Base-by-base conservation (phyloP, 2,113 vertebrate species). In the Erinaceus europaeus region DNA sequence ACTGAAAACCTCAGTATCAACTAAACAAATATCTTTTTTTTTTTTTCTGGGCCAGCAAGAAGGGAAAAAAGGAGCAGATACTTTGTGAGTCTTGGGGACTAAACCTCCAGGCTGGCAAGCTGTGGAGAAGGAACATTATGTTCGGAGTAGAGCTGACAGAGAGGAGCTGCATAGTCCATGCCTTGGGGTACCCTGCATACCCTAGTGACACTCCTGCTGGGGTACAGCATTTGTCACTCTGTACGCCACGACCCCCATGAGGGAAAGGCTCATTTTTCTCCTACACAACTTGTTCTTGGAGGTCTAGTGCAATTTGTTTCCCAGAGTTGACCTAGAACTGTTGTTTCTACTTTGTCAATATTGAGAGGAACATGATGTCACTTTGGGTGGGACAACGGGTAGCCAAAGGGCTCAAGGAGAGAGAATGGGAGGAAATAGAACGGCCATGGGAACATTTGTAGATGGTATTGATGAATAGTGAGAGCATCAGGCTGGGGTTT, bases 171-270 rank as follows among this genome's bases (percentile, higher is more conserved):
- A n/a, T n/a, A 78, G 38, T 11, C 11, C 1, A 0, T 4, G 7
- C 21, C 25, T 42, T 25, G 3, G 23, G 6, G 18, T 7, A 44
- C 18, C 42, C 2, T 3, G 74, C 9, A 46, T 8, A 3, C 4
- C 17, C 34, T 4, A 2, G 4, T 1, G 27, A 20, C 7, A 69
- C 29, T 40, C 14, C 0, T 36, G 5, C 1, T 6, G 3, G 20
- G 18, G 2, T 11, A 25, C 9, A 9, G 38, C 4, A 10, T 20
- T 27, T 25, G 71, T 32, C 44, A 25, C 23, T 44, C 29, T 6
- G 18, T 18, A 6, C 20, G 3, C n/a, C 3, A 3, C 0, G 21
- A 55, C n/a, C 4, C n/a, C 1, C 32, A 29, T 29, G 10, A 6
- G 14, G n/a, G 34, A 13, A 76, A 69, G 17, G 2, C 12, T 55